phyloP scores from a whole-genome alignment of 2,113 vertebrate genomes.

The Suricata suricatta region DNA sequence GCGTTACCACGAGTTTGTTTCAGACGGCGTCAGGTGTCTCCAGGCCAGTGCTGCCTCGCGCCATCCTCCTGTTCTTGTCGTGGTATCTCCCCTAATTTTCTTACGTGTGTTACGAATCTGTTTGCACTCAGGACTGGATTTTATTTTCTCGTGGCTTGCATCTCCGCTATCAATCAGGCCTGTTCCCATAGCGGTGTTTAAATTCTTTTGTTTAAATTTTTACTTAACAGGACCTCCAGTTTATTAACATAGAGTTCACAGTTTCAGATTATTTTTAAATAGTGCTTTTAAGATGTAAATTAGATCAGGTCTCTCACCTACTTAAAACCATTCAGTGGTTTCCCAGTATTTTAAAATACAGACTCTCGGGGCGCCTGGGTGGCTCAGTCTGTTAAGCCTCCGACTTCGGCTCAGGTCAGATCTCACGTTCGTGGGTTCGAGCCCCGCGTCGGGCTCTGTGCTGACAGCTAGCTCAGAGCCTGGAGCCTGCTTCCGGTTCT shows the following conservation, averaged over 20 bases:
- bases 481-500: too few relatives aligned
- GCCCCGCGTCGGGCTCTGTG: too few relatives aligned
- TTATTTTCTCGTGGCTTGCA: conserved; percentile 10
- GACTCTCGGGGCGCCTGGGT: too few relatives aligned
- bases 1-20: conserved; percentile 40
- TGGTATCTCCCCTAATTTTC: conserved; percentile 42
- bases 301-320: not conserved
- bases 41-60: conserved; percentile 4
- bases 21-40: conserved; percentile 52
- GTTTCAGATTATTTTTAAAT: conserved; percentile 54
- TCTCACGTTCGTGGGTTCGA: too few relatives aligned
- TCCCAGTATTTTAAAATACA: not conserved
- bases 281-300: conserved; percentile 37
- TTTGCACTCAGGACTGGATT: conserved; percentile 38
- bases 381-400: too few relatives aligned
- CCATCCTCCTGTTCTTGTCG: conserved; percentile 15
- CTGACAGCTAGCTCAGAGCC: too few relatives aligned
- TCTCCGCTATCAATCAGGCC: not conserved
- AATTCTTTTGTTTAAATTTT: conserved; percentile 29
- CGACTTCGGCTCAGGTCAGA: too few relatives aligned
- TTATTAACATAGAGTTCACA: conserved; percentile 37
- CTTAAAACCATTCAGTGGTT: not conserved
- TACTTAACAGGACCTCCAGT: not conserved
- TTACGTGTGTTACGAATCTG: not conserved
- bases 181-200: not conserved